Conservation (phyloP, 2,888 invertebrate genomes). For the Entomobrya proxima region DNA sequence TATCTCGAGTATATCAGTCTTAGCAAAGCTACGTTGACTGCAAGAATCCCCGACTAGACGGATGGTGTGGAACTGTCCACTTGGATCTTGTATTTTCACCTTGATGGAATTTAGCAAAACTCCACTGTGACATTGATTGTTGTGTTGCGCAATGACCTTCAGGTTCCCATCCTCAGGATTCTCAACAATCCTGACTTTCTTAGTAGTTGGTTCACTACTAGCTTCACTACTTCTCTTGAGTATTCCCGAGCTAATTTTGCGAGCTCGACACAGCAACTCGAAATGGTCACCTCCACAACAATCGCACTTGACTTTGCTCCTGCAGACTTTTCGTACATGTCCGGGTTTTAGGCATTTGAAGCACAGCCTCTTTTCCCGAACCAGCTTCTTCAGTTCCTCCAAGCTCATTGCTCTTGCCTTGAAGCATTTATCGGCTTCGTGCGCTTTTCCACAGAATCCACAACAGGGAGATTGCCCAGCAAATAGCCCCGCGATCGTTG, state of each 20-base stretch:
- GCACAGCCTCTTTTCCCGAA: not conserved
- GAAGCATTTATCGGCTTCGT: not conserved
- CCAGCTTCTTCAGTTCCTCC: not conserved
- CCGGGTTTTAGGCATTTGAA: conserved; percentile 30
- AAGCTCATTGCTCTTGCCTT: not conserved
- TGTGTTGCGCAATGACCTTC: not conserved
- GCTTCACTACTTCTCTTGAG: not conserved
- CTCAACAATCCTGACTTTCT: not conserved
- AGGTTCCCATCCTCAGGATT: not conserved
- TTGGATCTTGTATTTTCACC: not conserved
- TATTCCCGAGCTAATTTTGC: not conserved
- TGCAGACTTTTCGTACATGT: conserved; percentile 1
- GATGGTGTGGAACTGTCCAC: not conserved
- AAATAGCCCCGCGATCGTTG: not conserved
- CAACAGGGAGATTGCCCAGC: not conserved
- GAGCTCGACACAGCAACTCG: conserved; percentile 28
- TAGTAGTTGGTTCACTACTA: not conserved
- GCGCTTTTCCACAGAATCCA: not conserved
- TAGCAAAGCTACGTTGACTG: not conserved
- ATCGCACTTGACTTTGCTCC: not conserved
- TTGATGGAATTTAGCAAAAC: not conserved
- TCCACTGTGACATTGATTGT: not conserved
- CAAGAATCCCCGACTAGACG: not conserved
- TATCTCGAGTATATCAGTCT: conserved; percentile 69
- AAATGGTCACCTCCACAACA: conserved; percentile 15